Conservation (phyloP, 1,140 invertebrate species). For the Apis florea region DNA sequence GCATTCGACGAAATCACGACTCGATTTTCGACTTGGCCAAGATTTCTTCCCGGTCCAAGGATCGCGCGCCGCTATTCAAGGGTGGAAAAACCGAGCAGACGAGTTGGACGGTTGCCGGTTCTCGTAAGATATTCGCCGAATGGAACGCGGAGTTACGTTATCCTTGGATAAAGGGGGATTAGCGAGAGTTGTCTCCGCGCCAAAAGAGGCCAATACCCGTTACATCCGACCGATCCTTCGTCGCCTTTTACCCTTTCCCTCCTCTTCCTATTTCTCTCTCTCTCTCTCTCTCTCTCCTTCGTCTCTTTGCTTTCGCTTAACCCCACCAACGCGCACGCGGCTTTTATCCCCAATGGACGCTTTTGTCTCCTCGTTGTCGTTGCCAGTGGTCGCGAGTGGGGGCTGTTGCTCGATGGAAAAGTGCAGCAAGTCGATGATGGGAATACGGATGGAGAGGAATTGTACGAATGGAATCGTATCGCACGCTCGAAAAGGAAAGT, state of each 20-base stretch:
- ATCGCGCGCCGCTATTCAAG: background rate
- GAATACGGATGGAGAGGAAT: background rate
- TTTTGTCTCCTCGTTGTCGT: constrained; percentile 20
- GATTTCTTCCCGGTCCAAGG: constrained; percentile 36
- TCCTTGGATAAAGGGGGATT: constrained; percentile 65
- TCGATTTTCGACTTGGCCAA: constrained; percentile 49
- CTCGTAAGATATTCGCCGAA: constrained; percentile 65
- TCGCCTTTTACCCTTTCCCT: constrained; percentile 36
- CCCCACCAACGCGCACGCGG: background rate
- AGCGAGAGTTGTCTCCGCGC: constrained; percentile 68
- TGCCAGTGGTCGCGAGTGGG: background rate
- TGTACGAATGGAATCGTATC: too few species aligned
- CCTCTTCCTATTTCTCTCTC: too few species aligned
- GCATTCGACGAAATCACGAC: constrained; percentile 6
- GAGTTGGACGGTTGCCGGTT: constrained; percentile 56
- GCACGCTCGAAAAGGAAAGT: too few species aligned
- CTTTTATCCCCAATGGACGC: constrained; percentile 18
- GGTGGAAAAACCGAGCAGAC: constrained; percentile 40
- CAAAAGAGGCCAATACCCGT: constrained; percentile 67
- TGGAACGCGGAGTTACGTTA: constrained; percentile 65
- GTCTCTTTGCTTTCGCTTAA: constrained; percentile 2
- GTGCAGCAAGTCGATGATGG: constrained; percentile 17
- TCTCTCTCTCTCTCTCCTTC: background rate
- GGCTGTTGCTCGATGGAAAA: constrained; percentile 11
- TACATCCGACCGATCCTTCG: constrained; percentile 47